Evolutionary conservation across 1,140 invertebrate species (phyloP).

Genomic region (Trachymyrmex cornetzi): DNA sequence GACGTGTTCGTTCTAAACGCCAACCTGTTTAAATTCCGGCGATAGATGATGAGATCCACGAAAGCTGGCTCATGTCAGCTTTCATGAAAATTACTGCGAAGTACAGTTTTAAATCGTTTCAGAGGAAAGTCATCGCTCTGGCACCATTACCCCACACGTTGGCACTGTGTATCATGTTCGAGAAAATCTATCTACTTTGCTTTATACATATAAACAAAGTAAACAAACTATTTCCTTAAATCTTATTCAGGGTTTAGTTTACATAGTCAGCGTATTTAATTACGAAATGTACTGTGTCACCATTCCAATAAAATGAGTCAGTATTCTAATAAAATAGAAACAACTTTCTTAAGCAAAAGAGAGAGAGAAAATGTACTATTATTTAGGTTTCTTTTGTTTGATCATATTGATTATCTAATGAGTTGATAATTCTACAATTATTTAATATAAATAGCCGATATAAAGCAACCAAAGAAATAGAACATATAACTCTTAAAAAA

Average conservation of each 20-base stretch:
- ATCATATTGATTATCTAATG: not conserved
- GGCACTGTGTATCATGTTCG: not conserved
- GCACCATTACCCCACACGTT: not conserved
- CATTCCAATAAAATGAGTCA: slow-evolving; percentile 30
- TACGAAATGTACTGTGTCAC: not conserved
- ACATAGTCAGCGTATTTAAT: slow-evolving; percentile 11
- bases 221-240: slow-evolving; percentile 13
- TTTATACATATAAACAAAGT: not conserved
- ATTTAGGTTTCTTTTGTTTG: not conserved
- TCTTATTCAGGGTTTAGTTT: slow-evolving; percentile 22
- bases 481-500: not conserved
- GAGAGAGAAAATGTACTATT: not conserved
- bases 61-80: slow-evolving; percentile 30
- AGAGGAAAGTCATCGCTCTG: not conserved
- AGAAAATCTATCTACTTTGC: not conserved
- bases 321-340: not conserved
- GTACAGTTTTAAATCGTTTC: slow-evolving; percentile 25
- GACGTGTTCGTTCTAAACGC: slow-evolving; percentile 27
- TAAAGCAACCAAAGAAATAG: not conserved
- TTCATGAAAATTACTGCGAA: slow-evolving; percentile 3
- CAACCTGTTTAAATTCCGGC: slow-evolving; percentile 32
- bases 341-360: not conserved
- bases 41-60: slow-evolving; percentile 4
- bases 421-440: not conserved
- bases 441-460: not conserved